These are phyloP conservation scores for Eulemur albifrons DNA, from an alignment of 2,797 vertebrate species.

Conservation along the genomic window DNA sequence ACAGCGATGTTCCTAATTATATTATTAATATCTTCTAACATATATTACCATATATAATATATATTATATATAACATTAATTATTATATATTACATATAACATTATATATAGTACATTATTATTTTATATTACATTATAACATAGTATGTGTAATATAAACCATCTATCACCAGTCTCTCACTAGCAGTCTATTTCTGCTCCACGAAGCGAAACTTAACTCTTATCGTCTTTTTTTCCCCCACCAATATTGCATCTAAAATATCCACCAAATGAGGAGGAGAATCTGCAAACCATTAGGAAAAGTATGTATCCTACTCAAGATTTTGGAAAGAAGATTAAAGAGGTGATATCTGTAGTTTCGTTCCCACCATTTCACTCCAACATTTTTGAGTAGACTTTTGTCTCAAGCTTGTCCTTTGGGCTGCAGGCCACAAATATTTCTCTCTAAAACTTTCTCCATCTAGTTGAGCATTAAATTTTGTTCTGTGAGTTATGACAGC, in stretches of 20 bases:
- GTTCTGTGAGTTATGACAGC: not conserved
- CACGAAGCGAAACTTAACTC: not conserved
- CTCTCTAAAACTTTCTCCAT: not conserved
- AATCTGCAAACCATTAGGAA: not conserved
- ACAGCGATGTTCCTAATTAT: not conserved
- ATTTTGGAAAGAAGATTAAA: not conserved
- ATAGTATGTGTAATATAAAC: too few species aligned
- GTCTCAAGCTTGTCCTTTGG: not conserved
- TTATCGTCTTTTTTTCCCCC: not conserved
- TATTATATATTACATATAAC: too few species aligned
- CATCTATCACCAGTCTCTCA: not conserved
- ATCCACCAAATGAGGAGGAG: not conserved
- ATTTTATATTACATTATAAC: too few species aligned
- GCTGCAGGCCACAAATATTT: not conserved
- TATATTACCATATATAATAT: too few species aligned
- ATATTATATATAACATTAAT: too few species aligned
- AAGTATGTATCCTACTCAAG: not conserved
- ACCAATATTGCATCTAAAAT: not conserved
- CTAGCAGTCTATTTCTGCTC: not conserved
- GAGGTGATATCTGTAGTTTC: not conserved
- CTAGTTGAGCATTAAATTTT: not conserved
- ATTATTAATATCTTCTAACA: not conserved
- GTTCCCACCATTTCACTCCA: not conserved
- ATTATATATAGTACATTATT: too few species aligned
- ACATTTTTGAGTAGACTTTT: not conserved